A percentile compares a stretch with the other conserved stretches of the same genome.
These are phyloP conservation scores for Lacerta agilis DNA, from an alignment of 2,797 vertebrate genomes.

Conservation along the genomic window DNA sequence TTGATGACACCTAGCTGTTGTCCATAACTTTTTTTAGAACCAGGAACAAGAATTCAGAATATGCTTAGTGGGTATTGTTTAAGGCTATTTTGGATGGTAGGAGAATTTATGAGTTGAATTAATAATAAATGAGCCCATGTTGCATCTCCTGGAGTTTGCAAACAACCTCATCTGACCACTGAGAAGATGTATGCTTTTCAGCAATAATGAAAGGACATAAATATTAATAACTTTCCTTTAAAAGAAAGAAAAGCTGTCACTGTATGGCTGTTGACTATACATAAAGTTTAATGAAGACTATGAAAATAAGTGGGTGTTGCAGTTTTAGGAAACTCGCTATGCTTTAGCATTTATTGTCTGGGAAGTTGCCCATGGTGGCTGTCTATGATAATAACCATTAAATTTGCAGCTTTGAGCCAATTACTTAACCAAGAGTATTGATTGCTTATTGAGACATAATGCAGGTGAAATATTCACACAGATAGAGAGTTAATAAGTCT, in stretches of 20 bases:
- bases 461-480: slow-evolving; percentile 22
- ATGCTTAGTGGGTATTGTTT: slow-evolving; percentile 68
- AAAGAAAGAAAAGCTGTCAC: slow-evolving; percentile 24
- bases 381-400: slow-evolving; percentile 29
- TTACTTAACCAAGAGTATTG: slow-evolving; percentile 36
- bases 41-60: slow-evolving; percentile 63
- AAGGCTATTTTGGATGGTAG: slow-evolving; percentile 72
- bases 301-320: slow-evolving; percentile 2
- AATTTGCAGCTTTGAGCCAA: slow-evolving; percentile 22
- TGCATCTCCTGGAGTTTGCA: slow-evolving; percentile 67
- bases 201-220: slow-evolving; percentile 69
- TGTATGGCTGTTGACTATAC: slow-evolving; percentile 54
- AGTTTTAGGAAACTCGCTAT: slow-evolving; percentile 37
- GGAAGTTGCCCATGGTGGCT: slow-evolving; percentile 35
- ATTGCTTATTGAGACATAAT: slow-evolving; percentile 39
- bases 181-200: slow-evolving; percentile 62
- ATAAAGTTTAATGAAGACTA: slow-evolving; percentile 58
- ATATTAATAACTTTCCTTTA: slow-evolving; percentile 68
- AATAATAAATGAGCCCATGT: slow-evolving; percentile 75
- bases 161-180: slow-evolving; percentile 70
- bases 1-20: slow-evolving; percentile 75
- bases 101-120: slow-evolving; percentile 76
- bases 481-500: slow-evolving; percentile 11
- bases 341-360: slow-evolving; percentile 39
- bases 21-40: slow-evolving; percentile 56